Evolutionary conservation across 2,797 vertebrate genomes (phyloP), one percentile per base, ranked within the genome.

Genomic region (Cryptoblepharus egeriae): DNA sequence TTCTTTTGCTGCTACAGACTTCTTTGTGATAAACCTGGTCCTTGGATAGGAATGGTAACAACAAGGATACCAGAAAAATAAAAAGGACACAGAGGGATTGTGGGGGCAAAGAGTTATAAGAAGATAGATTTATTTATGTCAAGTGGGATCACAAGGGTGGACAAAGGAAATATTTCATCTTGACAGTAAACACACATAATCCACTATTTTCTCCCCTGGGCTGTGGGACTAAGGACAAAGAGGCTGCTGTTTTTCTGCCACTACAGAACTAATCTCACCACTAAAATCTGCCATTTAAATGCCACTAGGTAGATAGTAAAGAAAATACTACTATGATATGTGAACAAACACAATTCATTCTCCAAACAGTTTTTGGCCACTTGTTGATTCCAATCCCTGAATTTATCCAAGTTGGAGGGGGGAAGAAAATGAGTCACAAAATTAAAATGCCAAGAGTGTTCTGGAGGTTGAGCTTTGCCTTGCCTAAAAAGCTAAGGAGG

Each of bases 201-300:
- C 77, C 82, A 3, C 57, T 79, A 84, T 35, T 77, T 85, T 69
- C 77, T 72, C 52, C 61, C 72, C 32, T 67, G 71, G 80, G 52
- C 75, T 32, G 60, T 74, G 61, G 77, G 79, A 90, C 61, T 65
- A 77, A 83, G 78, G 75, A 76, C 71, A 75, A 60, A 89, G 88
- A 73, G 49, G 65, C 12, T 84, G 13, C 18, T 22, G 72, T 78
- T 82, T 65, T 67, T 39, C 61, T 77, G 39, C 69, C 18, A 55
- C 26, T 82, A 28, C 16, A 32, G 68, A 42, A 79, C 80, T 65
- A 61, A 6, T 68, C 32, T 80, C 63, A 80, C 55, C 63, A 11
- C 83, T 77, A 70, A 74, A 76, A 72, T 26, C 57, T 80, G 74
- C 58, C 80, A 42, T 64, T 82, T 69, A 67, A 76, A 68, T 65